Conservation (phyloP, 2,888 invertebrate genomes). For the Heliconius hortense region DNA sequence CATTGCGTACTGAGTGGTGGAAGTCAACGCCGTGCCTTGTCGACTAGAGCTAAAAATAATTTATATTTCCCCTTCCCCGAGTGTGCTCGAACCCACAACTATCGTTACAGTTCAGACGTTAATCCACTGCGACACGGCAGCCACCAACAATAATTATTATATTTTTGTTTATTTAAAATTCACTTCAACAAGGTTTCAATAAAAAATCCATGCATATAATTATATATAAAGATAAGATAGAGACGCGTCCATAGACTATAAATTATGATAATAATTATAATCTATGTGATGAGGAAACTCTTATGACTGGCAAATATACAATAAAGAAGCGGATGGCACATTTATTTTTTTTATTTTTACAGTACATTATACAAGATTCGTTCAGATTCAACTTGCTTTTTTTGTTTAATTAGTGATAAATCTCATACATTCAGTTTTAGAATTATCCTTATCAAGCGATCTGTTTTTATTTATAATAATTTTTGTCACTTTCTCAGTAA, state of each 20-base stretch:
- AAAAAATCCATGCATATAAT: constrained; percentile 26
- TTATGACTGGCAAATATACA: constrained; percentile 67
- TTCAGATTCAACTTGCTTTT: constrained; percentile 52
- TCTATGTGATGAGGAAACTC: constrained; percentile 49
- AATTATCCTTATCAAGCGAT: constrained; percentile 15
- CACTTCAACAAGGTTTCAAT: constrained; percentile 26
- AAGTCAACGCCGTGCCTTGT: not conserved
- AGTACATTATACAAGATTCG: constrained; percentile 58
- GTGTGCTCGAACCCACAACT: not conserved
- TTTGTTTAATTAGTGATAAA: constrained; percentile 45
- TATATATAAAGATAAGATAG: constrained; percentile 50
- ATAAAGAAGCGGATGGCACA: constrained; percentile 77
- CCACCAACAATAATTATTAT: not conserved
- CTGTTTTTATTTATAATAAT: not conserved
- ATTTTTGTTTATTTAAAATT: not conserved
- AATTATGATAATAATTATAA: constrained; percentile 37
- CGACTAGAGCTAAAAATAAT: too few relatives aligned
- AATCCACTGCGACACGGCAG: not conserved
- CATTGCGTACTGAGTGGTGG: too few relatives aligned
- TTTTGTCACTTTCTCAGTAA: not conserved
- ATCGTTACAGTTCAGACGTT: not conserved
- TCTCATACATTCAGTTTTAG: constrained; percentile 5
- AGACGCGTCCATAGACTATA: constrained; percentile 65
- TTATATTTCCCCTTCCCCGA: not conserved
- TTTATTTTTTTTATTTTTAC: constrained; percentile 57